These are phyloP conservation scores for Bolborhynchus lineola DNA, from an alignment of 2,113 vertebrate species.

Conservation along the genomic window DNA sequence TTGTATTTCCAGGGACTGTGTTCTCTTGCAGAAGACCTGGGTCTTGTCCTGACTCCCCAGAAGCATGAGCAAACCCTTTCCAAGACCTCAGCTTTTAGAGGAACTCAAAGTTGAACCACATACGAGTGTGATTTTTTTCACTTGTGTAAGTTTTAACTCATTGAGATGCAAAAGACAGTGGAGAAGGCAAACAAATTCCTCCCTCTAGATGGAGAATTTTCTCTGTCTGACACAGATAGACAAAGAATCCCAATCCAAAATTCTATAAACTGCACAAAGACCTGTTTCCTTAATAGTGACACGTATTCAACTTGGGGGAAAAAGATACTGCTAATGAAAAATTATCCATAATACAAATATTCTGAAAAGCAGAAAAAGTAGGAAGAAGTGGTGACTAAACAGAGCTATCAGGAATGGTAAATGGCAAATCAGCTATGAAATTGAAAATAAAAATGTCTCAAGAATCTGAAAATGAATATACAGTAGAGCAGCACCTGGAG, in stretches of 20 bases:
- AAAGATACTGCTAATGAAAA: background rate
- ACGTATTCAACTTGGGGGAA: background rate
- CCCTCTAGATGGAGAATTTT: background rate
- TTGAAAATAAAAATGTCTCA: background rate
- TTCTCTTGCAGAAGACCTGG: background rate
- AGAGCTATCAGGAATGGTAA: background rate
- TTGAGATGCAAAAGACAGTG: background rate
- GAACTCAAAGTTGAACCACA: background rate
- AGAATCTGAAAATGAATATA: background rate
- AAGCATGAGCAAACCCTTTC: background rate
- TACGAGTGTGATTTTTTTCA: background rate
- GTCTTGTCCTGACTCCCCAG: background rate
- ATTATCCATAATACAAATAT: background rate
- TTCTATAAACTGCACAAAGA: background rate
- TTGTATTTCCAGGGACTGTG: background rate
- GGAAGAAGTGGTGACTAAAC: background rate
- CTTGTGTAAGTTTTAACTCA: background rate
- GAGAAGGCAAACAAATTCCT: background rate
- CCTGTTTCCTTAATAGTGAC: background rate
- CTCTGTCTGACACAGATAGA: background rate
- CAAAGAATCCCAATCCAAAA: background rate
- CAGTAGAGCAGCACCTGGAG: background rate
- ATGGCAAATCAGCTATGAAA: background rate
- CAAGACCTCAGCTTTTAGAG: background rate
- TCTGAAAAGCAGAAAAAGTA: background rate